These are phyloP conservation scores for Micrasema minimum DNA, from an alignment of 1,140 invertebrate genomes.

Conservation along the genomic window DNA sequence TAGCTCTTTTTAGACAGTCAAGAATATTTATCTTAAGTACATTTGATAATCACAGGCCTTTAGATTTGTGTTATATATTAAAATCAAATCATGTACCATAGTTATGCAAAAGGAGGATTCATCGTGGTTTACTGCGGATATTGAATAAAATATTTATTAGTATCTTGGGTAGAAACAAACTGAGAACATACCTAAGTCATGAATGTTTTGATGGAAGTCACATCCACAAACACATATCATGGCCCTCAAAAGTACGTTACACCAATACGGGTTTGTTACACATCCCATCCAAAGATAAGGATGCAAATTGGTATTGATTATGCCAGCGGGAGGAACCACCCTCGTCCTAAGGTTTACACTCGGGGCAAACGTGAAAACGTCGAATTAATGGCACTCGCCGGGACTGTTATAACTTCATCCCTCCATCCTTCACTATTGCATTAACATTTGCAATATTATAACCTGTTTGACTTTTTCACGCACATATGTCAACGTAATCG, in stretches of 20 bases:
- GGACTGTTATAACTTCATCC: conserved; percentile 46
- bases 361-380: conserved; percentile 50
- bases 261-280: conserved; percentile 41
- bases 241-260: conserved; percentile 2
- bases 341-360: conserved; percentile 16
- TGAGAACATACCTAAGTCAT: not conserved
- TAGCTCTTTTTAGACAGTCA: no score
- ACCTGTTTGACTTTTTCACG: conserved; percentile 46
- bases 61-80: no score
- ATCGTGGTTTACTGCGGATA: no score
- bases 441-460: conserved; percentile 49
- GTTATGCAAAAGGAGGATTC: no score
- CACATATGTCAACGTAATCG: conserved; percentile 39
- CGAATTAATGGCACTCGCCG: conserved; percentile 52
- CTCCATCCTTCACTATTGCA: conserved; percentile 48
- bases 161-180: not conserved
- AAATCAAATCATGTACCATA: no score
- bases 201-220: conserved; percentile 21
- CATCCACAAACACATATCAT: conserved; percentile 31
- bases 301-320: conserved; percentile 54
- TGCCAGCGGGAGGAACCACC: conserved; percentile 44
- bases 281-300: conserved; percentile 45
- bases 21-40: no score
- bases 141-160: not conserved
- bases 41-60: no score